A percentile compares a stretch with the other conserved stretches of the same genome.
Conservation (phyloP, 2,888 invertebrate genomes). For the Coelinius sp. region DNA sequence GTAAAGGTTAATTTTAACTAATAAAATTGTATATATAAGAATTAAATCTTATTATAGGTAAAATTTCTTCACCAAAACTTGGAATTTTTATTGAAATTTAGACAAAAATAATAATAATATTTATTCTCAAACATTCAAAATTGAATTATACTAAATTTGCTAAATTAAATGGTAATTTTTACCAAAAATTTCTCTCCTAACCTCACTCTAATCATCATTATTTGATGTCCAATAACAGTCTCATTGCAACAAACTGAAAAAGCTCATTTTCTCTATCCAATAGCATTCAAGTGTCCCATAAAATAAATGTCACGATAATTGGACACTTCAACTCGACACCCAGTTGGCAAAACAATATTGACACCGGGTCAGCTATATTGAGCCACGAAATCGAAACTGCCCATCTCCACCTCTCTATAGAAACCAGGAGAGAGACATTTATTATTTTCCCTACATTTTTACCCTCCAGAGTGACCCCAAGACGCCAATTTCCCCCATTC, state of each 20-base stretch:
- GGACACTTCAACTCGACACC: constrained; percentile 32
- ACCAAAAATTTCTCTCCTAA: too few species aligned
- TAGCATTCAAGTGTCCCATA: constrained; percentile 11
- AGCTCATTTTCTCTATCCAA: not conserved
- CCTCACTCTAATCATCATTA: not conserved
- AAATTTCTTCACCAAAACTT: too few species aligned
- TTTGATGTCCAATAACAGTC: not conserved
- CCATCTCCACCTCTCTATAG: not conserved
- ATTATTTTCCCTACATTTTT: not conserved
- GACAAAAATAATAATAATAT: too few species aligned
- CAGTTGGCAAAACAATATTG: constrained; percentile 19
- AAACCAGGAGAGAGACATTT: constrained; percentile 6
- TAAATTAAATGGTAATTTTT: too few species aligned
- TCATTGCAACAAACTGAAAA: not conserved
- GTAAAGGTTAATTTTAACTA: too few species aligned
- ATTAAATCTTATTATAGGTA: too few species aligned
- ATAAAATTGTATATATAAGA: too few species aligned
- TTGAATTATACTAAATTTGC: too few species aligned
- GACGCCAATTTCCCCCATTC: constrained; percentile 35
- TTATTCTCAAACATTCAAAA: too few species aligned
- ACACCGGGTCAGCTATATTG: constrained; percentile 4
- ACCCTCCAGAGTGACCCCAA: constrained; percentile 28
- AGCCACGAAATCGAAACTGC: not conserved
- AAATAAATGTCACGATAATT: constrained; percentile 24
- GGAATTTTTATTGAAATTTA: too few species aligned